Base-by-base conservation (phyloP, 2,113 vertebrate species). In the Sitta europaea region DNA sequence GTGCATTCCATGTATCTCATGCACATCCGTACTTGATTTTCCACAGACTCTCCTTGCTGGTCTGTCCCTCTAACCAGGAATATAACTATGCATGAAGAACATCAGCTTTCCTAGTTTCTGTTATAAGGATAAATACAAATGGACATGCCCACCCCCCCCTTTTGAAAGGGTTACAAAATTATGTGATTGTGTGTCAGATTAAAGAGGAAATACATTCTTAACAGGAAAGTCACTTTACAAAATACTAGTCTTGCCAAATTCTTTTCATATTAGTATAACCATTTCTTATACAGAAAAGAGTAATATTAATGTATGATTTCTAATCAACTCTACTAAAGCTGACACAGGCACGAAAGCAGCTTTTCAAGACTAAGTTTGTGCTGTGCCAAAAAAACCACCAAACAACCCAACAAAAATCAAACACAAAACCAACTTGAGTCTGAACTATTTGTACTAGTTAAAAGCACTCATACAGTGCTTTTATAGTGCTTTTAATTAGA, bases 131-230 rank as follows among this genome's bases (percentile, higher is more conserved):
- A 88, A 76, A 79, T 9, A 47, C n/a, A 88, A 80, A 33, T 33
- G 0, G 63, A 73, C 15, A 7, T 10, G 20, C 1, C 25, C 55
- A 2, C 21, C n/a, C 35, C 42, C 6, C 12, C 19, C 29, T n/a
- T 67, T 31, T 18, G 58, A 72, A 76, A 92, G n/a, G 42, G 42
- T 96, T 95, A 90, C 88, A 94, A 93, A 95, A 97, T 77, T 79
- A 66, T 5, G 19, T 8, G 4, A 88, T 5, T 47, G 42, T 76
- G 70, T 90, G 93, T 93, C 81, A 35, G 33, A 85, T 58, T 55
- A 77, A 86, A 82, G 91, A 93, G 89, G 93, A 97, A 97, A 96
- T 58, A 57, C 74, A 70, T 83, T 86, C 78, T 96, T 91, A 83
- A 85, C 23, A 0, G 67, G 54, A 85, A 96, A 92, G 82, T 51